These are phyloP conservation scores for Eublepharis macularius DNA, from an alignment of 2,113 vertebrate species.

Conservation along the genomic window DNA sequence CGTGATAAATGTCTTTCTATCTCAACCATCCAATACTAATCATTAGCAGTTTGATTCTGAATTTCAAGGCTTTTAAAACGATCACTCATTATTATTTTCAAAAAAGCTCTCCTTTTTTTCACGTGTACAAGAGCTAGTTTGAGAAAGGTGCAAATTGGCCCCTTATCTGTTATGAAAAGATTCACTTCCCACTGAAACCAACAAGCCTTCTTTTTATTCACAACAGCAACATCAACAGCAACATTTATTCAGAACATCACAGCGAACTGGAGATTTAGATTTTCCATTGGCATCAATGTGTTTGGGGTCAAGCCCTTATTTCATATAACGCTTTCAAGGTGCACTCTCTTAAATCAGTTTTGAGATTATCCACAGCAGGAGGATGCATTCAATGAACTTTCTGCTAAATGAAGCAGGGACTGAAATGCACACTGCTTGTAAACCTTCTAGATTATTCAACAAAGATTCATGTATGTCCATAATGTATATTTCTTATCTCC, in stretches of 20 bases:
- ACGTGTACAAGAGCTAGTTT: constrained; percentile 41
- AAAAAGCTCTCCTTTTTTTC: constrained; percentile 57
- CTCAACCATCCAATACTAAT: constrained; percentile 40
- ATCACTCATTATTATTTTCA: constrained; percentile 35
- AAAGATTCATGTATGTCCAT: constrained; percentile 30
- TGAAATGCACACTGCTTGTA: constrained; percentile 35
- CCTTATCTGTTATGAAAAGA: constrained; percentile 46
- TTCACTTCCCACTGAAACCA: constrained; percentile 54
- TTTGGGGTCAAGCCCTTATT: constrained; percentile 38
- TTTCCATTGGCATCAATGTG: constrained; percentile 11
- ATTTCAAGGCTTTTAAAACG: constrained; percentile 27
- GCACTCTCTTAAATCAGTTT: constrained; percentile 28
- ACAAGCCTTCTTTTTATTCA: background rate
- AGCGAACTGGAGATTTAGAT: constrained; percentile 9
- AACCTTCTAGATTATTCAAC: constrained; percentile 8
- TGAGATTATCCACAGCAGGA: constrained; percentile 44
- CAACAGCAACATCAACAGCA: no score
- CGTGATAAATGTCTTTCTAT: constrained; percentile 40
- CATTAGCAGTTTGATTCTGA: constrained; percentile 44
- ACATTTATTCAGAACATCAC: constrained; percentile 5
- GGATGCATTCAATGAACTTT: constrained; percentile 27
- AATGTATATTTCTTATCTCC: constrained; percentile 57
- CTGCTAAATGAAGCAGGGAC: constrained; percentile 40
- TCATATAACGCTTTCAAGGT: constrained; percentile 51
- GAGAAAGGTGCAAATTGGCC: constrained; percentile 46